phyloP scores from a whole-genome alignment of 2,888 invertebrate species.

The Meteorus colon region DNA sequence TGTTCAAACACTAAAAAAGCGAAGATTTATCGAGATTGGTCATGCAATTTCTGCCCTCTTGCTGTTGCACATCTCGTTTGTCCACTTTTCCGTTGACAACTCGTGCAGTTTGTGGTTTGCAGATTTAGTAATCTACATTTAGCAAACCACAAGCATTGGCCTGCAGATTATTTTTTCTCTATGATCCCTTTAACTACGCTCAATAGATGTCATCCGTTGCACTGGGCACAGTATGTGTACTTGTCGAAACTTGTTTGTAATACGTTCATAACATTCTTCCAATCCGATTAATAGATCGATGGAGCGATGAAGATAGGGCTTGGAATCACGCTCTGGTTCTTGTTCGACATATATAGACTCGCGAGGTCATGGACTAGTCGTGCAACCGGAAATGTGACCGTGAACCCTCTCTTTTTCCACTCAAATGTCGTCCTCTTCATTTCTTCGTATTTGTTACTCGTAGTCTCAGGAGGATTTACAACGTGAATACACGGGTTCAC shows the following conservation, averaged over 20 bases:
- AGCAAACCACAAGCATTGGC: too few relatives aligned
- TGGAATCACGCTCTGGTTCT: slow-evolving; percentile 11
- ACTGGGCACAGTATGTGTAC: too few relatives aligned
- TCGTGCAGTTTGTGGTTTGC: not conserved
- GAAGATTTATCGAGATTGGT: not conserved
- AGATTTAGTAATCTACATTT: not conserved
- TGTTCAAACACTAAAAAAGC: not conserved
- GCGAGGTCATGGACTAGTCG: slow-evolving; percentile 47
- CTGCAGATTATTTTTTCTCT: too few relatives aligned
- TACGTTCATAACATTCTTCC: not conserved
- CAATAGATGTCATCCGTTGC: too few relatives aligned
- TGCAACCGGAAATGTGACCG: slow-evolving; percentile 51
- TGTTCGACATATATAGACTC: slow-evolving; percentile 1
- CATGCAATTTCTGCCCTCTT: not conserved
- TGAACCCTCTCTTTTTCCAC: slow-evolving; percentile 44
- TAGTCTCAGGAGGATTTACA: slow-evolving; percentile 2
- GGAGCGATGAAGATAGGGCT: slow-evolving; percentile 18
- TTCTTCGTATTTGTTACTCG: slow-evolving; percentile 12
- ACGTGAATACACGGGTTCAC: not conserved
- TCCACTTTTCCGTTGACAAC: not conserved
- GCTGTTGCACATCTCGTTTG: not conserved
- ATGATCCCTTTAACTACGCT: too few relatives aligned
- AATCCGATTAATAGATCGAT: slow-evolving; percentile 16
- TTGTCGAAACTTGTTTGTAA: too few relatives aligned
- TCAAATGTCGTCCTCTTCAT: slow-evolving; percentile 24